Conservation (phyloP, 2,888 invertebrate genomes). For the Glyphotaelius pellucidus region DNA sequence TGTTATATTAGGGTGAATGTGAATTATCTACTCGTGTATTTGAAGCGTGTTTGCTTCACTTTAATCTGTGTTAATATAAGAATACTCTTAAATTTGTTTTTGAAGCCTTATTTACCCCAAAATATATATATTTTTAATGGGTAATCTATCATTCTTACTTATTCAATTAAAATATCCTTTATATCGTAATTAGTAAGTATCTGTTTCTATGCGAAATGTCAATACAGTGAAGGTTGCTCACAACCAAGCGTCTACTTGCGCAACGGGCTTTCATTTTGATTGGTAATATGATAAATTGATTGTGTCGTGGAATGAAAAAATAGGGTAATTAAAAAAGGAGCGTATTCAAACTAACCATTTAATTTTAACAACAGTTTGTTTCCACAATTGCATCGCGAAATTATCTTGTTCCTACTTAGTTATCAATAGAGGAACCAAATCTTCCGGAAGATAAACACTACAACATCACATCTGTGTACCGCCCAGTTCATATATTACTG, state of each 20-base stretch:
- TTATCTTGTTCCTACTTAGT: not conserved
- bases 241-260: not conserved
- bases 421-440: constrained; percentile 8
- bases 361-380: not conserved
- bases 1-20: too few species aligned
- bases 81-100: too few species aligned
- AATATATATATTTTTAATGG: too few species aligned
- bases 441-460: not conserved
- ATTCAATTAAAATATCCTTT: not conserved
- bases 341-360: not conserved
- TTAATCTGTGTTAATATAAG: too few species aligned
- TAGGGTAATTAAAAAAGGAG: not conserved
- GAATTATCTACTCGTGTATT: too few species aligned
- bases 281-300: not conserved
- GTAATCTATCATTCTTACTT: too few species aligned
- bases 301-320: not conserved
- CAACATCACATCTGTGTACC: constrained; percentile 30
- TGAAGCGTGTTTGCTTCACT: too few species aligned
- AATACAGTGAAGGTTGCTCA: not conserved
- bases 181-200: not conserved
- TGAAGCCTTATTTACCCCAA: too few species aligned
- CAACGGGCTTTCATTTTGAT: not conserved
- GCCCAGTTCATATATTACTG: constrained; percentile 33
- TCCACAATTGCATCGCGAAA: not conserved
- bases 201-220: not conserved